These are phyloP conservation scores for Heterocephalus glaber DNA, from an alignment of 2,113 vertebrate genomes.

Conservation along the genomic window DNA sequence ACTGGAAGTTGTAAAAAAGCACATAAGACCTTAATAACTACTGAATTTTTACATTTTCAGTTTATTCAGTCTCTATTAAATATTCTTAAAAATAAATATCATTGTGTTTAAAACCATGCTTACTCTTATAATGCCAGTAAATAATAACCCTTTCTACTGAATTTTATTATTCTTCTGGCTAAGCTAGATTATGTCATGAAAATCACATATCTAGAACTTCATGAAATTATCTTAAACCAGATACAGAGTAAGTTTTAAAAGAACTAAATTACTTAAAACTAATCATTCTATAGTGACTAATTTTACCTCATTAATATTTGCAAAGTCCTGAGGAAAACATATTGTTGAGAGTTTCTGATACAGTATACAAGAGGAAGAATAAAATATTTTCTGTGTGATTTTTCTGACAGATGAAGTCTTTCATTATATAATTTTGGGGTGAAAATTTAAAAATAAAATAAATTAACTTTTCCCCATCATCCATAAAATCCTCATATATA, in stretches of 20 bases:
- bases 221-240: slow-evolving; percentile 82
- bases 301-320: slow-evolving; percentile 61
- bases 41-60: slow-evolving; percentile 83
- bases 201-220: slow-evolving; percentile 78
- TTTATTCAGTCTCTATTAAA: slow-evolving; percentile 82
- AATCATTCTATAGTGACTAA: slow-evolving; percentile 55
- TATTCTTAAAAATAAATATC: slow-evolving; percentile 84
- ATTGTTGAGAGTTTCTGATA: slow-evolving; percentile 63
- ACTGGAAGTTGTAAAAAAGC: slow-evolving; percentile 82
- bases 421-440: neutral
- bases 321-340: slow-evolving; percentile 69
- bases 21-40: slow-evolving; percentile 84
- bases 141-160: slow-evolving; percentile 84
- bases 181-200: slow-evolving; percentile 75
- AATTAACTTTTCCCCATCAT: neutral
- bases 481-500: neutral
- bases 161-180: slow-evolving; percentile 82
- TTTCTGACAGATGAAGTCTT: slow-evolving; percentile 22
- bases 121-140: slow-evolving; percentile 80
- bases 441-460: neutral
- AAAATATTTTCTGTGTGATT: slow-evolving; percentile 71
- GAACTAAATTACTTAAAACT: slow-evolving; percentile 75
- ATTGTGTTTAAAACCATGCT: slow-evolving; percentile 82
- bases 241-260: slow-evolving; percentile 71
- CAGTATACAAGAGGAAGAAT: neutral